Conservation (phyloP, 2,797 vertebrate genomes). For the Falco peregrinus region DNA sequence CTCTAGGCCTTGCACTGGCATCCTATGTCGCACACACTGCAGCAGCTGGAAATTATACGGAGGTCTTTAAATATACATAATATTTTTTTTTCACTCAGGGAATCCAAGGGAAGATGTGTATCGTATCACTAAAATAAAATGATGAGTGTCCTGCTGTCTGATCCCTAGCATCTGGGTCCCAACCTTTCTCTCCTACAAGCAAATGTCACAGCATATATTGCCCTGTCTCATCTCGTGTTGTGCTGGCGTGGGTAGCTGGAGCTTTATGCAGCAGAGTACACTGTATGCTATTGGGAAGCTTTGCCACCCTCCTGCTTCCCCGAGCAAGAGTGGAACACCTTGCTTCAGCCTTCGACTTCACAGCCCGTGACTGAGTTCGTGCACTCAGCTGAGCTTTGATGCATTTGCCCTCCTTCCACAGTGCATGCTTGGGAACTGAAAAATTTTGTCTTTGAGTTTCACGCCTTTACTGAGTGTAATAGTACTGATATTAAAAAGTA, state of each 20-base stretch:
- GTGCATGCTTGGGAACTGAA: background rate
- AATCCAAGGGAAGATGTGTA: background rate
- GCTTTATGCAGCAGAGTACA: background rate
- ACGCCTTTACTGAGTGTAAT: background rate
- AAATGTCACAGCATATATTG: background rate
- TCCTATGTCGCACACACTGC: background rate
- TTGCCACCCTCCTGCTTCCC: background rate
- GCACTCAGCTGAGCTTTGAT: background rate
- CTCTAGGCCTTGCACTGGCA: background rate
- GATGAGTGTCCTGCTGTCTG: fast-evolving
- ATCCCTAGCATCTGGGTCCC: background rate
- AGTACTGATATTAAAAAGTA: background rate
- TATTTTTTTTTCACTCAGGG: background rate
- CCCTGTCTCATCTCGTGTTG: background rate
- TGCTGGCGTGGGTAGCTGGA: background rate
- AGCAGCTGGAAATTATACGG: background rate
- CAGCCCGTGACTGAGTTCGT: fast-evolving
- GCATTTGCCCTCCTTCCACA: background rate
- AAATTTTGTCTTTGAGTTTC: background rate
- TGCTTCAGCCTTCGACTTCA: fast-evolving
- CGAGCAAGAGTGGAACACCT: background rate
- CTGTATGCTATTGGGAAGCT: background rate
- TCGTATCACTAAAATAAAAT: background rate
- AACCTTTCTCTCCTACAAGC: fast-evolving
- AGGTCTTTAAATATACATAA: background rate